phyloP scores from a whole-genome alignment of 2,113 vertebrate genomes.

The Steatornis caripensis region DNA sequence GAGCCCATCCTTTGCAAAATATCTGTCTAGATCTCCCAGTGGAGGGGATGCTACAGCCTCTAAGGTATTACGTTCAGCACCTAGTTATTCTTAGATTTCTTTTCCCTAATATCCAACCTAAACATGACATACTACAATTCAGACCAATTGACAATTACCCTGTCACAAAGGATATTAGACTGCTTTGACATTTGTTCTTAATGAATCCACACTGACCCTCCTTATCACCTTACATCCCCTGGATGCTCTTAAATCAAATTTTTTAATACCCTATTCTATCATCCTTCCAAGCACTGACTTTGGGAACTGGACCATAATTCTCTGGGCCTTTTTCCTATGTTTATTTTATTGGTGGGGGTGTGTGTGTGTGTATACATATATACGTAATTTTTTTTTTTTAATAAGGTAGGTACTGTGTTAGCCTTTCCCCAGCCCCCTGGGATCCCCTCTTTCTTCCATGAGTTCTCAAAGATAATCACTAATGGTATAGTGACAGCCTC shows the following conservation, averaged over 20 bases:
- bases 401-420: neutral
- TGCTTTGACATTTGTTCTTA: conserved; percentile 57
- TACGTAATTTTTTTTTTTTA: neutral
- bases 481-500: neutral
- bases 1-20: neutral
- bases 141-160: conserved; percentile 24
- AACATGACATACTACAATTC: conserved; percentile 2
- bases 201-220: conserved; percentile 44
- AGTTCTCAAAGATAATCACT: neutral
- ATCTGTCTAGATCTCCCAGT: neutral
- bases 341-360: neutral
- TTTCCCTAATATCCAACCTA: neutral
- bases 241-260: conserved; percentile 12
- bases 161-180: conserved; percentile 33
- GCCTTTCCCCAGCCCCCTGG: neutral
- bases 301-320: neutral
- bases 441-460: neutral
- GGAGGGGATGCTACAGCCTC: neutral
- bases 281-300: neutral
- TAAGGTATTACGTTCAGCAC: neutral
- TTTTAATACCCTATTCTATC: conserved; percentile 9
- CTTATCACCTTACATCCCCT: conserved; percentile 35
- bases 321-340: neutral
- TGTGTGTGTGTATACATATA: rapidly evolving
- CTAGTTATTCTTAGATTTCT: neutral